Conservation (phyloP, 2,113 vertebrate species). For the Ceyx cyanopectus region DNA sequence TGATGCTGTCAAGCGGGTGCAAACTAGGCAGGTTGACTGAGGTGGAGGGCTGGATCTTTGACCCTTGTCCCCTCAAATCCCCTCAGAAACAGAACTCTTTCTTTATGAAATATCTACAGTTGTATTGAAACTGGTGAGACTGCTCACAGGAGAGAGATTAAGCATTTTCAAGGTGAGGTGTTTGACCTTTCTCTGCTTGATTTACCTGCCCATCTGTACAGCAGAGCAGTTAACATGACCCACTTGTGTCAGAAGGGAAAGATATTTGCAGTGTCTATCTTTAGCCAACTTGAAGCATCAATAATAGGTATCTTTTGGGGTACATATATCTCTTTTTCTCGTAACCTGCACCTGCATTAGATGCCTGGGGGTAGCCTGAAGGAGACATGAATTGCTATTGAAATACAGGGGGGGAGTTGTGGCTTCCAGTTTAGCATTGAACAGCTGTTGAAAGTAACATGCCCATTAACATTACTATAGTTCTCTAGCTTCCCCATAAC, state of each 20-base stretch:
- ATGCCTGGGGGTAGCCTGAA: background rate
- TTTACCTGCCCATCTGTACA: background rate
- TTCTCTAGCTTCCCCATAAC: background rate
- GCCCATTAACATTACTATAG: slow-evolving; percentile 6
- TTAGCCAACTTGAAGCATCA: background rate
- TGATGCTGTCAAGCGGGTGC: background rate
- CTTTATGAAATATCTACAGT: background rate
- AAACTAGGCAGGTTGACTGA: background rate
- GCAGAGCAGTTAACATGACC: background rate
- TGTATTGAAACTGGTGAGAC: background rate
- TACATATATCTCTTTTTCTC: background rate
- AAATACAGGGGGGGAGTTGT: background rate
- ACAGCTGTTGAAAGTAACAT: slow-evolving; percentile 29
- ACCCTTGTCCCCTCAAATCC: accelerated
- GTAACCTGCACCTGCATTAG: background rate
- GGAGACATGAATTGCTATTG: background rate
- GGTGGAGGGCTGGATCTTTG: background rate
- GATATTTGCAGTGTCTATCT: background rate
- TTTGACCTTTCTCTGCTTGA: background rate
- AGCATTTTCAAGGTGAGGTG: background rate
- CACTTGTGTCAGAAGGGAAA: background rate
- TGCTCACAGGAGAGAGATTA: background rate
- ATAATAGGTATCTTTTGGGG: background rate
- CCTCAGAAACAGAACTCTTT: background rate
- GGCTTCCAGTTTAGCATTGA: slow-evolving; percentile 24